Conservation (phyloP, 2,113 vertebrate genomes). For the human (Homo sapiens) region DNA sequence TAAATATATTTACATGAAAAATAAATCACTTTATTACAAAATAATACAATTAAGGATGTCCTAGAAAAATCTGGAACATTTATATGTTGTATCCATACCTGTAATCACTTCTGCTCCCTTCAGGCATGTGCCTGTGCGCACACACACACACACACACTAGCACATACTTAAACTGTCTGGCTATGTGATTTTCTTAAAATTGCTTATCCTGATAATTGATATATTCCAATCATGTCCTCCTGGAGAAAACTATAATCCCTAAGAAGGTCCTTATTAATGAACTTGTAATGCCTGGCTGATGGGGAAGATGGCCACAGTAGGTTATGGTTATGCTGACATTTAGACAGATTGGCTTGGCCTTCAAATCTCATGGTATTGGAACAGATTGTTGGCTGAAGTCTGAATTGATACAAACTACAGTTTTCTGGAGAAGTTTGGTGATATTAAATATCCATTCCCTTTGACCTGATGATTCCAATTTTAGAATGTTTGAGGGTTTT, state of each 20-base stretch:
- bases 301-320: background rate
- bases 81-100: background rate
- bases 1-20: background rate
- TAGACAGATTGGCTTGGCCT: background rate
- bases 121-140: background rate
- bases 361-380: background rate
- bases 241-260: slow-evolving; percentile 15
- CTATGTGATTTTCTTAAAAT: background rate
- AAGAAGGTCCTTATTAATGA: background rate
- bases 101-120: background rate
- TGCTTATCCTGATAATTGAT: background rate
- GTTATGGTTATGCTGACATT: background rate
- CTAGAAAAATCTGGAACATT: background rate
- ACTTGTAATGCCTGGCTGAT: background rate
- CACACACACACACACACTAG: background rate
- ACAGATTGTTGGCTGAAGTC: background rate
- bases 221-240: background rate
- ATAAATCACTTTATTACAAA: background rate
- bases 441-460: background rate
- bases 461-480: background rate
- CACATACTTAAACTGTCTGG: background rate
- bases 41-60: background rate
- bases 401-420: background rate
- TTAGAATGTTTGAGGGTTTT: background rate
- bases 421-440: background rate